These are phyloP conservation scores for Hirtodrosophila histrioides DNA, from an alignment of 2,888 invertebrate species.

Conservation along the genomic window DNA sequence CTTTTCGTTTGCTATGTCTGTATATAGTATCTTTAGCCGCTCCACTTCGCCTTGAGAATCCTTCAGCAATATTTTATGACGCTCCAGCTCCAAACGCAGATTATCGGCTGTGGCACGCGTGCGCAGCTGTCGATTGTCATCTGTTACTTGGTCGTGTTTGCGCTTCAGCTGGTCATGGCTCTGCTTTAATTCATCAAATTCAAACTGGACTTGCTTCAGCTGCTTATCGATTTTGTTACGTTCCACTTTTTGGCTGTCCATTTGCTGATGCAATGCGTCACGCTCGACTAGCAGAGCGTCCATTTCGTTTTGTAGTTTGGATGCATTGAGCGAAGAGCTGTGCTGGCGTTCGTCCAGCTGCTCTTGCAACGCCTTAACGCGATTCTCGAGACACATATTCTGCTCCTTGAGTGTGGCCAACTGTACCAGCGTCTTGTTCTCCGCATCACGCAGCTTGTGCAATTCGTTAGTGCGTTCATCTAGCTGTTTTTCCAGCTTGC, in stretches of 20 bases:
- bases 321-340: slow-evolving; percentile 39
- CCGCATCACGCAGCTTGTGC: slow-evolving; percentile 76
- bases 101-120: slow-evolving; percentile 58
- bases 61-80: slow-evolving; percentile 85
- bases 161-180: slow-evolving; percentile 76
- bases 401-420: slow-evolving; percentile 81
- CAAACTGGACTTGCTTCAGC: slow-evolving; percentile 85
- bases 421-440: slow-evolving; percentile 82
- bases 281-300: slow-evolving; percentile 83
- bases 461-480: slow-evolving; percentile 76
- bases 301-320: slow-evolving; percentile 56
- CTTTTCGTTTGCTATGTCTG: slow-evolving; percentile 87
- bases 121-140: slow-evolving; percentile 72
- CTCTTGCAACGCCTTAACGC: slow-evolving; percentile 75
- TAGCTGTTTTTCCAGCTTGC: slow-evolving; percentile 83
- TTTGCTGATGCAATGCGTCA: slow-evolving; percentile 68
- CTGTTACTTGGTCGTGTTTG: slow-evolving; percentile 70
- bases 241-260: slow-evolving; percentile 64
- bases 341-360: slow-evolving; percentile 80
- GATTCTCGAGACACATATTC: slow-evolving; percentile 78
- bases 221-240: slow-evolving; percentile 85
- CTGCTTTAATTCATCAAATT: slow-evolving; percentile 83
- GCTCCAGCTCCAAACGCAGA: slow-evolving; percentile 85
- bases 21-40: slow-evolving; percentile 86
- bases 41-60: slow-evolving; percentile 86